Conservation (phyloP, 2,797 vertebrate genomes). For the Chloroceryle amazona region DNA sequence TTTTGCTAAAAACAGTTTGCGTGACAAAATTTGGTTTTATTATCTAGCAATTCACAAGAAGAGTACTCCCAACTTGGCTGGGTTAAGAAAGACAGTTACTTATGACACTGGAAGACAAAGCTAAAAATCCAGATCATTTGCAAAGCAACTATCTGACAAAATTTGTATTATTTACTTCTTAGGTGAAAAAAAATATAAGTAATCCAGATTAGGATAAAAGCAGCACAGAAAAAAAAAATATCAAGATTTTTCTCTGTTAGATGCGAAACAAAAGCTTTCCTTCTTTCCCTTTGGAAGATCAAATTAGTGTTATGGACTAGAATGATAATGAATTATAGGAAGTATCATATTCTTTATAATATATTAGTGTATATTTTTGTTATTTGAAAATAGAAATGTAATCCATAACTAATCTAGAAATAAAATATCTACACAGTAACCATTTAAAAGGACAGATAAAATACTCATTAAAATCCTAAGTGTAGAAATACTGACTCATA, state of each 20-base stretch:
- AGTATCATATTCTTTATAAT: conserved; percentile 31
- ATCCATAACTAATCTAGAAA: conserved; percentile 72
- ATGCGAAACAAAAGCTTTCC: neutral
- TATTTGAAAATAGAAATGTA: conserved; percentile 67
- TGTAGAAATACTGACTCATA: conserved; percentile 78
- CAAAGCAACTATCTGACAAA: neutral
- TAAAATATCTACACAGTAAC: conserved; percentile 69
- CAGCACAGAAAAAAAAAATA: neutral
- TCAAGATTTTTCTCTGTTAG: neutral
- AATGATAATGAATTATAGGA: conserved; percentile 20
- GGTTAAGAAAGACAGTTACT: neutral
- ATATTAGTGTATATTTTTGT: conserved; percentile 26
- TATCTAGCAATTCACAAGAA: neutral
- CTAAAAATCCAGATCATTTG: neutral
- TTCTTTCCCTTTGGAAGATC: conserved; percentile 30
- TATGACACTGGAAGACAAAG: neutral
- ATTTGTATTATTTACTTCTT: neutral
- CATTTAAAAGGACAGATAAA: conserved; percentile 73
- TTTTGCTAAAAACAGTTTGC: neutral
- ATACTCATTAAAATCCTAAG: conserved; percentile 73
- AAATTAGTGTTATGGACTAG: conserved; percentile 36
- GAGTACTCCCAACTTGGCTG: neutral
- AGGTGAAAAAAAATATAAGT: neutral
- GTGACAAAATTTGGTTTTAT: neutral
- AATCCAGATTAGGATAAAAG: neutral